Percentiles rank a stretch among this genome's conserved stretches.
Evolutionary conservation across 2,113 vertebrate genomes (phyloP).

Genomic region (Callorhinus ursinus): DNA sequence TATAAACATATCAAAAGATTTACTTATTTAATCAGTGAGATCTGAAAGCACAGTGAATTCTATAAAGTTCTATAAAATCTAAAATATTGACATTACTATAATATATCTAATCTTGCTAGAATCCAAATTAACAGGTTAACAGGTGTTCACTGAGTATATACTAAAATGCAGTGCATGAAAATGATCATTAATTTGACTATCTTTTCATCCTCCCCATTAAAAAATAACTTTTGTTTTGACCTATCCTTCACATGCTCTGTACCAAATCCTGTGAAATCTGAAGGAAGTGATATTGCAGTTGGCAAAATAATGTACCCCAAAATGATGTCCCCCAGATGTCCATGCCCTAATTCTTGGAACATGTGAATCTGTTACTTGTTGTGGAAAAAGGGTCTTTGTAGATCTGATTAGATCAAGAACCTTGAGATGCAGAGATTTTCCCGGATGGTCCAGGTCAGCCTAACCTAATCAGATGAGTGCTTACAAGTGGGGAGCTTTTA

Average conservation of each 20-base stretch:
- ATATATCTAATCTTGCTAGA: neutral
- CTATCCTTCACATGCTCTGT: neutral
- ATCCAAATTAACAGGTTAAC: neutral
- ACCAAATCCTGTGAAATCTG: neutral
- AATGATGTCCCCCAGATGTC: neutral
- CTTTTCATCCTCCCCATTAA: neutral
- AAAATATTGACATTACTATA: neutral
- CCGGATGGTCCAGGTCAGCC: neutral
- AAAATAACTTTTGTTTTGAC: neutral
- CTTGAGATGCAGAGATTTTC: neutral
- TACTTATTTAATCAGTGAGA: neutral
- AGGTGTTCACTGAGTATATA: neutral
- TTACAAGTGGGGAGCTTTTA: neutral
- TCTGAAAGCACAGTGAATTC: neutral
- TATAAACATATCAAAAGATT: neutral
- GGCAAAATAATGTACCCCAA: neutral
- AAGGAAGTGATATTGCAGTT: neutral
- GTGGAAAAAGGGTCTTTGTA: neutral
- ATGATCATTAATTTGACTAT: neutral
- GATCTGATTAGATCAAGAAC: neutral
- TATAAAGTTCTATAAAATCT: neutral
- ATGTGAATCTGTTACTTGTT: neutral
- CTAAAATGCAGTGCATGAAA: neutral
- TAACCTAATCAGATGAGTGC: neutral
- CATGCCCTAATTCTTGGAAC: neutral